Evolutionary conservation across 1,140 invertebrate genomes (phyloP).

Genomic region (Leptoteleia sp.): DNA sequence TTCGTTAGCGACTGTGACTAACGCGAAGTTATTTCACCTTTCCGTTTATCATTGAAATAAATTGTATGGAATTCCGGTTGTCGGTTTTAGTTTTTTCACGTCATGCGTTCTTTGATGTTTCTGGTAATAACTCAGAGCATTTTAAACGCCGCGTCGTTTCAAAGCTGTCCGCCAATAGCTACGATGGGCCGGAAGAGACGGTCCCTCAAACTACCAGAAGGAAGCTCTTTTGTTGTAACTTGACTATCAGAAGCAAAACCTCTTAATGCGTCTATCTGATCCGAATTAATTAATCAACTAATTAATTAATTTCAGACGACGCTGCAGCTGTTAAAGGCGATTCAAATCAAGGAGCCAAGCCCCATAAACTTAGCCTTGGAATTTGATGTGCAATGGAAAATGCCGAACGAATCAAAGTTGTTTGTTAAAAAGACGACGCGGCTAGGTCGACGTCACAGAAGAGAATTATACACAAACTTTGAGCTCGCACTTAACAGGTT

Average conservation of each 20-base stretch:
- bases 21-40: constrained; percentile 17
- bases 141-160: constrained; percentile 1
- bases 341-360: constrained; percentile 70
- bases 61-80: background rate
- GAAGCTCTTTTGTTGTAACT: constrained; percentile 82
- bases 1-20: constrained; percentile 19
- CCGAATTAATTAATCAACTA: constrained; percentile 29
- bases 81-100: constrained; percentile 24
- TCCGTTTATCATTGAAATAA: constrained; percentile 22
- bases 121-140: constrained; percentile 19
- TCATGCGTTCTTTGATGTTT: constrained; percentile 42
- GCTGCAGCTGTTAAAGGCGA: constrained; percentile 71
- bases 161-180: constrained; percentile 31
- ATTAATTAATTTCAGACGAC: constrained; percentile 69
- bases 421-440: constrained; percentile 30
- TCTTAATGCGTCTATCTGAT: background rate
- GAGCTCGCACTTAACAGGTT: constrained; percentile 77
- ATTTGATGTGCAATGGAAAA: constrained; percentile 78
- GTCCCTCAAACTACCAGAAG: constrained; percentile 82
- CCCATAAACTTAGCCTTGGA: constrained; percentile 76
- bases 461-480: constrained; percentile 77
- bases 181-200: constrained; percentile 76
- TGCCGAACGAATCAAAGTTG: constrained; percentile 65
- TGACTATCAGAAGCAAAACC: constrained; percentile 58
- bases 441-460: constrained; percentile 71